Percentiles rank a stretch among this genome's conserved stretches.
Conservation (phyloP, 1,140 invertebrate genomes). For the Drosophila murphyi region DNA sequence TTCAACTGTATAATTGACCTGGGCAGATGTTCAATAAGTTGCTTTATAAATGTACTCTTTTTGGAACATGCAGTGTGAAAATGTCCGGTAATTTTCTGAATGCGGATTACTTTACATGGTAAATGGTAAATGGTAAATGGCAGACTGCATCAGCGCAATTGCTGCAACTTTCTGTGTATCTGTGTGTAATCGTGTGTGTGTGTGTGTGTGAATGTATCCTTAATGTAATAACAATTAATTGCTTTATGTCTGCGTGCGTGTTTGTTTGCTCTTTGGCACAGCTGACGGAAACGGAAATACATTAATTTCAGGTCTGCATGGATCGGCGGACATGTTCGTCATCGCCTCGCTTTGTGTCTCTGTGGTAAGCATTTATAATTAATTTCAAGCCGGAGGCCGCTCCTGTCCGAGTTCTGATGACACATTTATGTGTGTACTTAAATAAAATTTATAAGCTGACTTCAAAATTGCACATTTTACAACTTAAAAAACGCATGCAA, state of each 20-base stretch:
- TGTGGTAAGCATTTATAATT: slow-evolving; percentile 51
- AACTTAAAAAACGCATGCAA: not conserved
- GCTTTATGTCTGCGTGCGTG: slow-evolving; percentile 33
- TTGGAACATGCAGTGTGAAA: not conserved
- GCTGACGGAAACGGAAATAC: slow-evolving; percentile 71
- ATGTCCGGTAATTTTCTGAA: not conserved
- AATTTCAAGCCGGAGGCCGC: slow-evolving; percentile 36
- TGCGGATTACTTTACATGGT: not conserved
- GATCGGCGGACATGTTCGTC: slow-evolving; percentile 57
- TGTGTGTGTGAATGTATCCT: slow-evolving; percentile 1
- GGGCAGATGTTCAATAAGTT: not conserved
- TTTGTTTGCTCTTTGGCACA: slow-evolving; percentile 32
- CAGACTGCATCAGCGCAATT: not conserved
- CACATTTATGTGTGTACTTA: not conserved
- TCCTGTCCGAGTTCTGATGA: not conserved
- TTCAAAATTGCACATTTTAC: not conserved
- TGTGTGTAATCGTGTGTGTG: slow-evolving; percentile 1
- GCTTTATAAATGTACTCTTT: not conserved
- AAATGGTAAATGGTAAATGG: slow-evolving; percentile 1
- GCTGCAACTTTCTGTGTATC: not conserved
- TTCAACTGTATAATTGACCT: too few relatives aligned
- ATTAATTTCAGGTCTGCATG: slow-evolving; percentile 68
- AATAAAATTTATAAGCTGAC: not conserved
- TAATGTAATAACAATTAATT: slow-evolving; percentile 40
- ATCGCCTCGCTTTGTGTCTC: not conserved